Conservation (phyloP, 2,797 vertebrate species). For the Xenopus petersii region DNA sequence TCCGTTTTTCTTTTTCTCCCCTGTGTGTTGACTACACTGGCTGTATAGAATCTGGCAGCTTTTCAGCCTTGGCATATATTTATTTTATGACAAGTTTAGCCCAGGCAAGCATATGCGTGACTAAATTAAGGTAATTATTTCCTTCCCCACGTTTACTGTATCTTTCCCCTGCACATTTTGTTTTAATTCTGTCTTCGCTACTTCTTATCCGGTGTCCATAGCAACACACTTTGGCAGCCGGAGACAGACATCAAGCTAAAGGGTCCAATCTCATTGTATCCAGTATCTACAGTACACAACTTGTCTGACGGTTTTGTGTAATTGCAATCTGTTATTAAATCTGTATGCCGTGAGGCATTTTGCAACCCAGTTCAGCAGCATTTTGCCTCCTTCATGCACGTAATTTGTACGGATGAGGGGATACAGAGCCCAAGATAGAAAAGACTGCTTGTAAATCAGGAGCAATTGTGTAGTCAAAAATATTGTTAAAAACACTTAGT, state of each 20-base stretch:
- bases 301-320: slow-evolving; percentile 24
- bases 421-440: too few relatives aligned
- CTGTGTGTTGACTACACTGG: background rate
- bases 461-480: too few relatives aligned
- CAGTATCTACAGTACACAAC: slow-evolving; percentile 17
- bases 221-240: slow-evolving; percentile 43
- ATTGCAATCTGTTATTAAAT: slow-evolving; percentile 25
- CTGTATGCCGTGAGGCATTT: slow-evolving; percentile 16
- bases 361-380: slow-evolving; percentile 8
- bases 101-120: background rate
- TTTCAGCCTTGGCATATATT: slow-evolving; percentile 11
- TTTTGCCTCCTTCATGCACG: background rate
- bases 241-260: slow-evolving; percentile 28
- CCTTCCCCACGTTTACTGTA: slow-evolving; percentile 16
- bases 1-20: background rate
- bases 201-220: slow-evolving; percentile 43
- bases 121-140: slow-evolving; percentile 38
- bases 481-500: too few relatives aligned
- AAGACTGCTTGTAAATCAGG: too few relatives aligned
- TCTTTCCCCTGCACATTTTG: slow-evolving; percentile 40
- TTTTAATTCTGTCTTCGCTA: slow-evolving; percentile 39
- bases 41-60: slow-evolving; percentile 4
- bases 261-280: slow-evolving; percentile 30
- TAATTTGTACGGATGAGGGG: too few relatives aligned
- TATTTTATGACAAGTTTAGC: background rate